Evolutionary conservation across 1,140 invertebrate species (phyloP).

Genomic region (Choristoneura fumiferana): DNA sequence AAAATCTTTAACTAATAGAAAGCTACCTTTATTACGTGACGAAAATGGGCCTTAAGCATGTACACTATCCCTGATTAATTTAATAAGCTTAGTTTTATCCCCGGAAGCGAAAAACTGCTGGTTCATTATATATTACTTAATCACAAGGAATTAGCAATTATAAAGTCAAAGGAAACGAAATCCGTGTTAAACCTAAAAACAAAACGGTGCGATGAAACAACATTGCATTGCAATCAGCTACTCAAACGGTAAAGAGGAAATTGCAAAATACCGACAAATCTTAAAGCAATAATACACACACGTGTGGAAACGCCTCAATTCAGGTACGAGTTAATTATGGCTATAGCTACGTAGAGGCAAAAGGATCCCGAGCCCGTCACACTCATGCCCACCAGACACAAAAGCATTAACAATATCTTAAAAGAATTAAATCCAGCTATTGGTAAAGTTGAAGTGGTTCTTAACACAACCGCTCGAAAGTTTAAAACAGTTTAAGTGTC

Average conservation of each 20-base stretch:
- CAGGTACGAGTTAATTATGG: slow-evolving; percentile 74
- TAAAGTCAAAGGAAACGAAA: too few relatives aligned
- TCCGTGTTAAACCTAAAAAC: too few relatives aligned
- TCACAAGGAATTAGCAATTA: too few relatives aligned
- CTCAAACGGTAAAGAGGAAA: slow-evolving; percentile 3
- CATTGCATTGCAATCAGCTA: slow-evolving; percentile 1
- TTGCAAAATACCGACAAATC: slow-evolving; percentile 19
- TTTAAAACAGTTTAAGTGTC: slow-evolving; percentile 36
- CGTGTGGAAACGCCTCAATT: slow-evolving; percentile 47
- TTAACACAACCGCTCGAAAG: slow-evolving; percentile 45
- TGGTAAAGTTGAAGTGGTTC: slow-evolving; percentile 43
- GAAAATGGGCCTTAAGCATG: too few relatives aligned
- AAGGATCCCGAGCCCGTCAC: slow-evolving; percentile 71
- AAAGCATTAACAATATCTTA: slow-evolving; percentile 53
- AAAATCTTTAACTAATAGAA: too few relatives aligned
- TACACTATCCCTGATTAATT: too few relatives aligned
- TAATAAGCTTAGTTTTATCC: too few relatives aligned
- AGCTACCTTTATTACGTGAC: too few relatives aligned
- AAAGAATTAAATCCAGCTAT: slow-evolving; percentile 43
- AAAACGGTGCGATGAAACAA: slow-evolving; percentile 1
- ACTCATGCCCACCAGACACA: slow-evolving; percentile 68
- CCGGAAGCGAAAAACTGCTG: too few relatives aligned
- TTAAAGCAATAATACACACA: slow-evolving; percentile 23
- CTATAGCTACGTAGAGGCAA: slow-evolving; percentile 63
- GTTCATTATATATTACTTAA: too few relatives aligned